Base-by-base conservation (phyloP, 92 coral and sea anemone genomes). In the Muricea muricata region DNA sequence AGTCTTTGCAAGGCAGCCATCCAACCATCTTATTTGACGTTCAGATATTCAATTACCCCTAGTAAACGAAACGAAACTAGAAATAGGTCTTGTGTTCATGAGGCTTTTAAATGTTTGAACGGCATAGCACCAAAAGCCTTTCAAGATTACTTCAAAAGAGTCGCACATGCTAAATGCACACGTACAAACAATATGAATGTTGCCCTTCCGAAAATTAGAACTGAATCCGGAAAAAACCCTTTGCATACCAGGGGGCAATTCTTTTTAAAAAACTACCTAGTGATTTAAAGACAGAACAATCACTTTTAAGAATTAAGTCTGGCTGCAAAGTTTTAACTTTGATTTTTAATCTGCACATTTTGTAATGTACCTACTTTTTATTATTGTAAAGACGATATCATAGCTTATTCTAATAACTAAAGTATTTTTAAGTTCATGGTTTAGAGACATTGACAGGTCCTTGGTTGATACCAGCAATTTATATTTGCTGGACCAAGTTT, bases 61-160 rank as follows among this genome's bases (percentile, higher is more conserved):
- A n/a, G 40, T 54, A n/a, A 8, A 20, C 3, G 26, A 25, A 21
- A 18, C 32, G 8, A 69, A 57, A 14, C 28, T 57, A 50, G 23
- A 23, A 78, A 28, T 15, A 50, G 9, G 13, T 78, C 25, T 0
- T 28, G 39, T 56, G 61, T 14, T 0, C 7, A 7, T 54, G 61
- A 17, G 61, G 6, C n/a, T 54, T n/a, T 17, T n/a, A 54, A 54
- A 54, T 54, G 61, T 65, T 28, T 28, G 28, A 21, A 24, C 7
- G 72, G 72, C 28, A 65, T 65, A 65, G 72, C 37, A 37, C 31
- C 72, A 65, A 65, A 65, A 65, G 35, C 72, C 72, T 65, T 65
- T 23, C 72, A 65, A 65, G 72, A 65, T 65, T 65, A 15, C 20
- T 4, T 54, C 20, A 7, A n/a, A 54, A 54, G n/a, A 54, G 61